Evolutionary conservation across 2,888 invertebrate genomes (phyloP).

Genomic region (Ichneumoninae sp.): DNA sequence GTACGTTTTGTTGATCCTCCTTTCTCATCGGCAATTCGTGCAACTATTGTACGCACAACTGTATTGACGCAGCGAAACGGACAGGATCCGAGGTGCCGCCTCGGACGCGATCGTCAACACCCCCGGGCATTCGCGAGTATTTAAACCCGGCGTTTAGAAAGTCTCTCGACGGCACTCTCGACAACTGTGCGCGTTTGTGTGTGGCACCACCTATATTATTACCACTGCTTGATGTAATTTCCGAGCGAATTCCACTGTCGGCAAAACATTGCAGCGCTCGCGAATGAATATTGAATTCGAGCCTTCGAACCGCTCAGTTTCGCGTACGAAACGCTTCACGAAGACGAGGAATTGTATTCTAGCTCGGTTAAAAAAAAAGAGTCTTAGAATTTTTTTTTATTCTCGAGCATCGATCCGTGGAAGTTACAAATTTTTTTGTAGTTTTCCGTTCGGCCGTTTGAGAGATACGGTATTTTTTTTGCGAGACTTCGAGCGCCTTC

Average conservation of each 20-base stretch:
- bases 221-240: conserved; percentile 41
- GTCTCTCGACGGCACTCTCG: conserved; percentile 34
- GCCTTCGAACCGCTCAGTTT: neutral
- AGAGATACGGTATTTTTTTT: neutral
- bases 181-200: conserved; percentile 4
- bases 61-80: conserved; percentile 3
- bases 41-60: neutral
- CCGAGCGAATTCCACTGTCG: conserved; percentile 44
- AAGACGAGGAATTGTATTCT: neutral
- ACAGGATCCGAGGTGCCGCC: conserved; percentile 19
- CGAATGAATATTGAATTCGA: conserved; percentile 12
- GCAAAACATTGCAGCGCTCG: conserved; percentile 6
- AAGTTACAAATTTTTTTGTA: neutral
- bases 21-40: neutral
- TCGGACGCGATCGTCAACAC: conserved; percentile 57
- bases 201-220: conserved; percentile 31
- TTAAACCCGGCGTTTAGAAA: conserved; percentile 61
- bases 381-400: neutral
- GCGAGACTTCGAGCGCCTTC: neutral
- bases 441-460: neutral
- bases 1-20: neutral
- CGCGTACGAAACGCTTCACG: neutral
- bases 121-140: conserved; percentile 59
- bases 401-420: neutral
- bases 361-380: neutral